phyloP scores from a whole-genome alignment of 2,888 invertebrate genomes.

The Gymnocheta viridis region DNA sequence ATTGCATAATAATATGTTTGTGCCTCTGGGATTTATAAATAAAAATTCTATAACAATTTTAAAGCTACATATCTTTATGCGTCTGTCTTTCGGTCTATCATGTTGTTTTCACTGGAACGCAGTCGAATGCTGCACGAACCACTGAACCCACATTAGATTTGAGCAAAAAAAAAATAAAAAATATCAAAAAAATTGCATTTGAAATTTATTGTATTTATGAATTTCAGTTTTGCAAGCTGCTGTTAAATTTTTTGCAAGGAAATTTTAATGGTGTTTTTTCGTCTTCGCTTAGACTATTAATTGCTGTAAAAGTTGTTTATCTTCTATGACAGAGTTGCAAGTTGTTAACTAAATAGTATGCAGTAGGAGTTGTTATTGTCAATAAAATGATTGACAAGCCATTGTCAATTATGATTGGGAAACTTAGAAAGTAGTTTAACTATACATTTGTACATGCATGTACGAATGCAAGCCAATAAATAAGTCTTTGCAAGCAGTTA shows the following conservation, averaged over 20 bases:
- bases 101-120: conserved; percentile 36
- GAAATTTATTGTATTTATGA: conserved; percentile 33
- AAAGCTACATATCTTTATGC: conserved; percentile 14
- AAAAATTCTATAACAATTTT: conserved; percentile 60
- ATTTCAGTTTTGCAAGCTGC: conserved; percentile 16
- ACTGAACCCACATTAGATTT: conserved; percentile 49
- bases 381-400: conserved; percentile 51
- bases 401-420: conserved; percentile 55
- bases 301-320: conserved; percentile 61
- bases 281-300: conserved; percentile 19
- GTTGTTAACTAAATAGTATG: neutral
- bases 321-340: neutral
- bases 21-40: conserved; percentile 53
- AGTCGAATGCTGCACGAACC: conserved; percentile 18
- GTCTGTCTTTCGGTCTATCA: conserved; percentile 13
- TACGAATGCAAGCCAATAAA: neutral
- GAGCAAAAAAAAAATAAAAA: conserved; percentile 14
- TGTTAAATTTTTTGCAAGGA: conserved; percentile 12
- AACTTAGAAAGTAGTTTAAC: conserved; percentile 37
- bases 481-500: no score
- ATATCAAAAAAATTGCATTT: conserved; percentile 17
- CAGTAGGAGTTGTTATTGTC: conserved; percentile 34
- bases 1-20: conserved; percentile 69
- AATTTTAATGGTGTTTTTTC: conserved; percentile 8
- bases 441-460: neutral